Evolutionary conservation across 2,888 invertebrate genomes (phyloP), one percentile per base, ranked within the genome.

Genomic region (Euplagia quadripunctaria): DNA sequence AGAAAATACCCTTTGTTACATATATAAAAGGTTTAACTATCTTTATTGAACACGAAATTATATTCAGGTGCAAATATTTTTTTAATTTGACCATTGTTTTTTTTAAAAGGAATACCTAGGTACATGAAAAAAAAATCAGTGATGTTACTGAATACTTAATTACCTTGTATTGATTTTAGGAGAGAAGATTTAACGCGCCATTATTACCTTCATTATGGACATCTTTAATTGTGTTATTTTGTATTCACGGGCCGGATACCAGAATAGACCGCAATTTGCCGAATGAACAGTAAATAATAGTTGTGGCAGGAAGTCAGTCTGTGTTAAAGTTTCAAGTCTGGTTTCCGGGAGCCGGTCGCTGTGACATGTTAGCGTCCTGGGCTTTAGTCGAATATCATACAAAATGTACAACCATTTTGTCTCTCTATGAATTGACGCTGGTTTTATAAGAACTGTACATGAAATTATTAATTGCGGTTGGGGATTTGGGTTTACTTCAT

Each of bases 361-460:
- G 58, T 80, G 86, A 86, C 85, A 87, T 67, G 87, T 85, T 79
- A 69, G 75, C 77, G 85, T 85, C 83, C 88, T 78, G 79, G 51
- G 55, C 71, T 78, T 65, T 69, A 72, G 75, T 78, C 79, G 43
- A 46, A n/a, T 43, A 17, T 16, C 31, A 43, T 14, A 61, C 46
- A 17, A 55, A 52, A 68, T 68, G 52, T 55, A 52, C 49, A 14
- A 14, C 17, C 49, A 68, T 51, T 55, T 52, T 58, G 58, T 68
- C 46, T 41, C 11, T 61, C 61, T 61, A 31, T 31, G 31, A 61
- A 14, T 61, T 61, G 31, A 20, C 20, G 58, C 58, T 58, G 58
- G 20, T 20, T 58, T 58, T 58, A 20, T 20, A 11, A 55, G 14
- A 12, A 14, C 12, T 12, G 12, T 12, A 14, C 31, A 14, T 31